Evolutionary conservation across 2,888 invertebrate genomes (phyloP).

Genomic region (Luperina nickerlii): DNA sequence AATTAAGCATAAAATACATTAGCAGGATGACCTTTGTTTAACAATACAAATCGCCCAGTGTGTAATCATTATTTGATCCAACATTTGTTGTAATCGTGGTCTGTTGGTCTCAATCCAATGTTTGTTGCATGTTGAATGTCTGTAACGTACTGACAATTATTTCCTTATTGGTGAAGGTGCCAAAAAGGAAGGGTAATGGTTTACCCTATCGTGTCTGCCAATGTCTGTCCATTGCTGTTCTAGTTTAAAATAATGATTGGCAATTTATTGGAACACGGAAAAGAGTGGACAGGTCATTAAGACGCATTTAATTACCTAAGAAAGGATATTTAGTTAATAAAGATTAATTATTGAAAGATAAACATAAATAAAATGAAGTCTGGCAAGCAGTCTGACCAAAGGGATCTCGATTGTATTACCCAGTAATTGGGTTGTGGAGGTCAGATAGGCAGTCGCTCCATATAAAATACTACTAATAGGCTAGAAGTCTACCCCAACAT

Average conservation of each 20-base stretch:
- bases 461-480: too few species aligned
- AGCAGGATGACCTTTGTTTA: neutral
- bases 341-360: too few species aligned
- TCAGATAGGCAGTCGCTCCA: too few species aligned
- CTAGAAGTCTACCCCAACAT: neutral
- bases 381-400: neutral
- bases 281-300: neutral
- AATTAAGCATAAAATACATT: neutral
- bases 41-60: neutral
- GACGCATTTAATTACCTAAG: neutral
- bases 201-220: conserved; percentile 42
- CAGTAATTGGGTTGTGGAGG: too few species aligned
- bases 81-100: conserved; percentile 1
- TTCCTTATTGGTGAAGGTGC: conserved; percentile 57
- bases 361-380: neutral
- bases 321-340: neutral
- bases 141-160: conserved; percentile 28
- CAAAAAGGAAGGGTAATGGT: conserved; percentile 54
- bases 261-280: conserved; percentile 22
- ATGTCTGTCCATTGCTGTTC: conserved; percentile 6
- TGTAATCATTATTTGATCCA: conserved; percentile 18
- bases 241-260: conserved; percentile 1
- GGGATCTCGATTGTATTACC: too few species aligned
- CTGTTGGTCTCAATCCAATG: conserved; percentile 13
- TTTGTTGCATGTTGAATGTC: conserved; percentile 9